phyloP scores from a whole-genome alignment of 30 jellyfish, hydroid and myxozoan genomes.

The Thelohanellus kitauei region DNA sequence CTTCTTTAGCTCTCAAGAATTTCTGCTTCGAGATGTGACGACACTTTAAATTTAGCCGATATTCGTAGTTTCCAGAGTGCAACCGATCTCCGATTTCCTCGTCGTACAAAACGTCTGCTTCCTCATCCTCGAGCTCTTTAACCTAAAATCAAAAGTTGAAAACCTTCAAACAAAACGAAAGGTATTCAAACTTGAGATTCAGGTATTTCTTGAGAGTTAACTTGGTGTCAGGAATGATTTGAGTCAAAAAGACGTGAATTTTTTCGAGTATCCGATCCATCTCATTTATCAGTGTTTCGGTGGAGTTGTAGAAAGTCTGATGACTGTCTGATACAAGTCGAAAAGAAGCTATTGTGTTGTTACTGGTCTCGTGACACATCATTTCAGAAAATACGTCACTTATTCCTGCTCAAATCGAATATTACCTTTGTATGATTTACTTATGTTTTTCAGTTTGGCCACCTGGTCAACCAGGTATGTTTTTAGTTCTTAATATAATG shows the following conservation, averaged over 20 bases:
- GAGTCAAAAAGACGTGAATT: not conserved
- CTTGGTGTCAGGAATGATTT: constrained; percentile 92
- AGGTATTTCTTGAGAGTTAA: constrained; percentile 45
- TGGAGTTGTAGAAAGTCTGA: too few species aligned
- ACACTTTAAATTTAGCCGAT: not conserved
- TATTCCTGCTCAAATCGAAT: too few species aligned
- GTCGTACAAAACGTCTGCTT: not conserved
- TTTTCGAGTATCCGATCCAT: not conserved
- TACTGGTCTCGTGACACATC: not conserved
- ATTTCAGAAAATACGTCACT: not conserved
- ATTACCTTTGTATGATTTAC: too few species aligned
- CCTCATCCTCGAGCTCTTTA: not conserved
- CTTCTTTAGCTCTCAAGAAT: too few species aligned
- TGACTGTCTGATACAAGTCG: not conserved
- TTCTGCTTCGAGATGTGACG: too few species aligned
- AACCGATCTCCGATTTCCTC: not conserved
- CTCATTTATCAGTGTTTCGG: not conserved
- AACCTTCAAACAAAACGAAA: constrained; percentile 1
- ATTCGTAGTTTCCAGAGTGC: not conserved
- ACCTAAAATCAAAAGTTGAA: not conserved
- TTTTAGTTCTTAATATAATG: too few species aligned
- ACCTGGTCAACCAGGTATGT: too few species aligned
- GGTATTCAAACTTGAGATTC: constrained; percentile 70
- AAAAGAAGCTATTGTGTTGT: not conserved
- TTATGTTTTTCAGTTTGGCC: too few species aligned